Evolutionary conservation across 2,797 vertebrate species (phyloP), one percentile per base, ranked within the genome.

Genomic region (Danio choprae): DNA sequence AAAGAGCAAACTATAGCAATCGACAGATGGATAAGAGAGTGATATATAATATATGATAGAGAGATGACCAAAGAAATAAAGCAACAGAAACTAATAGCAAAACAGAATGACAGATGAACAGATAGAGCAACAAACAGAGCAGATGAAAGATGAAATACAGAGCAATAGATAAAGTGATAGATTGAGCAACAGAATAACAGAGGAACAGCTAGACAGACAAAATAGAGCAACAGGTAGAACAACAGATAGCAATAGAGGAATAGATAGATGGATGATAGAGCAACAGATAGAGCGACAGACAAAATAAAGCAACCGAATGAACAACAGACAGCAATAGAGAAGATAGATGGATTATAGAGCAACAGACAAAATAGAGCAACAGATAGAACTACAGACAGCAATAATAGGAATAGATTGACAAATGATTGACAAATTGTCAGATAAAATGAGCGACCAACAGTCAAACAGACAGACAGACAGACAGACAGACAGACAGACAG

Each of bases 331-430:
- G 29, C 29, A 29, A 29, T 29, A 29, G 29, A 29, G 29, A 1
- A 51, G 59, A 74, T 13, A 22, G 43, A 72, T 16, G 29, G 29
- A 29, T 29, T 29, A 29, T 29, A 29, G 29, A 29, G 29, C 29
- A 29, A 29, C n/a, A n/a, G n/a, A n/a, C n/a, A 29, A 48, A 51
- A 68, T 10, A n/a, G 63, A 69, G 56, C 53, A 68, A 20, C 7
- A 50, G 16, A 65, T 6, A n/a, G 40, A 60, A 51, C 74, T 76
- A 60, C n/a, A 62, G 59, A 84, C 20, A 65, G 58, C 80, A 44
- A 53, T n/a, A 38, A 50, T 88, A 88, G 90, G n/a, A n/a, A 90
- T 88, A 90, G 88, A 89, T 84, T 48, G 36, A 53, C 9, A 43
- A 58, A 58, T 29, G 36, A 63, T 77, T 16, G n/a, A n/a, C n/a